These are phyloP conservation scores for Pecten maximus DNA, from an alignment of 2,888 invertebrate genomes.

Conservation along the genomic window DNA sequence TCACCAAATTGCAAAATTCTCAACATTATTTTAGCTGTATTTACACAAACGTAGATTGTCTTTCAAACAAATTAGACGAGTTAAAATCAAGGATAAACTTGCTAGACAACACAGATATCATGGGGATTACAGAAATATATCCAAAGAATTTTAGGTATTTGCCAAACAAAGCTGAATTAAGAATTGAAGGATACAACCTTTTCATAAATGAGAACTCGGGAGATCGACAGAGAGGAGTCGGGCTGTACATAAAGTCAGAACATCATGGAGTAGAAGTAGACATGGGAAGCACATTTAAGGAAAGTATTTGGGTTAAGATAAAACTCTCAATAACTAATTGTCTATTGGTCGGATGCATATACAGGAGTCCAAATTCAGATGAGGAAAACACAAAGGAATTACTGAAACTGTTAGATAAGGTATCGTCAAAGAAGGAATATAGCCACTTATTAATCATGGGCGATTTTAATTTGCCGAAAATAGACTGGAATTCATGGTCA, in stretches of 20 bases:
- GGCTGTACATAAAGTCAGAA: too few relatives aligned
- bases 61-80: slow-evolving; percentile 43
- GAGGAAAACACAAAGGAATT: too few relatives aligned
- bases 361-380: slow-evolving; percentile 37
- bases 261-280: too few relatives aligned
- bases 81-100: slow-evolving; percentile 37
- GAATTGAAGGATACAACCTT: background rate
- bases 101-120: background rate
- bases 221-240: too few relatives aligned
- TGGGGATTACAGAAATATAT: slow-evolving; percentile 35
- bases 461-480: too few relatives aligned
- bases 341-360: slow-evolving; percentile 41
- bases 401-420: too few relatives aligned
- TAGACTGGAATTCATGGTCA: too few relatives aligned
- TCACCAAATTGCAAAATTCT: background rate
- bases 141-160: slow-evolving; percentile 36
- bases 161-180: slow-evolving; percentile 34
- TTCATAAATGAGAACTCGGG: background rate
- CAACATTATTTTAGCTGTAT: slow-evolving; percentile 35
- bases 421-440: too few relatives aligned
- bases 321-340: slow-evolving; percentile 26
- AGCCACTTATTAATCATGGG: too few relatives aligned
- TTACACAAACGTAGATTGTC: slow-evolving; percentile 41
- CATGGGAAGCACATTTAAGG: too few relatives aligned
- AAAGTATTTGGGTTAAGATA: background rate